These are phyloP conservation scores for Dynastes grantii DNA, from an alignment of 2,888 invertebrate species.

Conservation along the genomic window DNA sequence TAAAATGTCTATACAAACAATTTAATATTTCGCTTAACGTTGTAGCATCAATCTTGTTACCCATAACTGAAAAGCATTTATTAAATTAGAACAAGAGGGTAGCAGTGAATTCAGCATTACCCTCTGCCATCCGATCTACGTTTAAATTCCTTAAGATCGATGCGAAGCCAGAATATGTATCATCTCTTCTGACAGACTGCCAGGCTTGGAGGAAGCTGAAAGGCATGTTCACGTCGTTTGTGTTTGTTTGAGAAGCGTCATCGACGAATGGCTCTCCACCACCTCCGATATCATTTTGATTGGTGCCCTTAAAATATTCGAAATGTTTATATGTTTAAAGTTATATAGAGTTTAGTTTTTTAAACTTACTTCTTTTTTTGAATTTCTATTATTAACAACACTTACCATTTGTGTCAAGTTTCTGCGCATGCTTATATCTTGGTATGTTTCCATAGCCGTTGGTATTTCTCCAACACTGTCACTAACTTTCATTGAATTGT, in stretches of 20 bases:
- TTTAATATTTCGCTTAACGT: slow-evolving; percentile 67
- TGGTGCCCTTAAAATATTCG: slow-evolving; percentile 38
- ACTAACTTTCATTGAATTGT: no score
- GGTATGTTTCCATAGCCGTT: no score
- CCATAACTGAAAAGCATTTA: slow-evolving; percentile 65
- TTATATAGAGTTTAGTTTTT: no score
- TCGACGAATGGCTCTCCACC: slow-evolving; percentile 57
- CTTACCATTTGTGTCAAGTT: no score
- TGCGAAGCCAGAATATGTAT: slow-evolving; percentile 63
- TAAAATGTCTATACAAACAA: slow-evolving; percentile 67
- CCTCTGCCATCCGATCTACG: slow-evolving; percentile 59
- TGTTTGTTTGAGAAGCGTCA: slow-evolving; percentile 25
- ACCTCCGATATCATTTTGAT: slow-evolving; percentile 51
- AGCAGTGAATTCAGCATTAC: slow-evolving; percentile 53
- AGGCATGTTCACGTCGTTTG: slow-evolving; percentile 60
- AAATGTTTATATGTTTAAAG: not conserved
- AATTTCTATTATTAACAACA: no score
- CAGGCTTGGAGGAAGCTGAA: slow-evolving; percentile 68
- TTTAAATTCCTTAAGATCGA: slow-evolving; percentile 64
- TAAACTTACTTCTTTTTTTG: no score
- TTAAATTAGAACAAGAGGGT: not conserved
- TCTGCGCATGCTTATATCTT: no score
- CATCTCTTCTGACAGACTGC: slow-evolving; percentile 65
- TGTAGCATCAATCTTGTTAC: slow-evolving; percentile 68
- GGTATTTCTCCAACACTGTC: no score